Base-by-base conservation (phyloP, 2,113 vertebrate species). In the Phoenicopterus ruber region DNA sequence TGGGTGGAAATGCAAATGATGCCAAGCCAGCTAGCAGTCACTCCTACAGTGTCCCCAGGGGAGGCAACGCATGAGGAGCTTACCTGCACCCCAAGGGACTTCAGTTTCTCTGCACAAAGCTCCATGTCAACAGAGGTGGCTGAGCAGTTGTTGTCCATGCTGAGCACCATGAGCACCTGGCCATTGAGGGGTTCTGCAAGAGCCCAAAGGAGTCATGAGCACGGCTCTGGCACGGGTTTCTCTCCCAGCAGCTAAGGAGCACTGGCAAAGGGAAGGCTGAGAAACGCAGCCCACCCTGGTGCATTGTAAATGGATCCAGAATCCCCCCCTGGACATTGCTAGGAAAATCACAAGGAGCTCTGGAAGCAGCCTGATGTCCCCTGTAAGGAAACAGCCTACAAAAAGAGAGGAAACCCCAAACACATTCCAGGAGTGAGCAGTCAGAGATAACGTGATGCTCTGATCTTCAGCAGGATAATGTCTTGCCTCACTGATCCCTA, bases 21-120 rank as follows among this genome's bases (percentile, higher is more conserved):
- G 34, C 42, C 59, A 40, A 63, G 22, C 22, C 32, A 47, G 57
- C 16, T 20, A 29, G n/a, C 25, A 13, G 13, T 11, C 13, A 28
- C 62, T 47, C 11, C 22, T 10, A 20, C 14, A 47, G 57, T 19
- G 17, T 21, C 10, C 47, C 32, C 42, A 4, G 40, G 36, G 29
- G 52, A 58, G 5, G 54, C 17, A 9, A 52, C 0, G 1, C 3
- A 1, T 3, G 18, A 81, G 34, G 26, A 86, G 40, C 97, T 97
- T 90, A 98, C 98, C 98, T 98, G 97, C 78, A 98, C 74, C 20
- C 98, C 98, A 34, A 98, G 94, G 50, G 97, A 86, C 82, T 97
- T 94, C 59, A 98, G 89, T 17, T 97, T 97, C 77, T 98, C 76
- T 8, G 93, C 96, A 19, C 97, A 98, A 0, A 94, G 92, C 32